These are phyloP conservation scores for Coreoperca whiteheadi DNA, from an alignment of 2,113 vertebrate genomes.

Conservation along the genomic window DNA sequence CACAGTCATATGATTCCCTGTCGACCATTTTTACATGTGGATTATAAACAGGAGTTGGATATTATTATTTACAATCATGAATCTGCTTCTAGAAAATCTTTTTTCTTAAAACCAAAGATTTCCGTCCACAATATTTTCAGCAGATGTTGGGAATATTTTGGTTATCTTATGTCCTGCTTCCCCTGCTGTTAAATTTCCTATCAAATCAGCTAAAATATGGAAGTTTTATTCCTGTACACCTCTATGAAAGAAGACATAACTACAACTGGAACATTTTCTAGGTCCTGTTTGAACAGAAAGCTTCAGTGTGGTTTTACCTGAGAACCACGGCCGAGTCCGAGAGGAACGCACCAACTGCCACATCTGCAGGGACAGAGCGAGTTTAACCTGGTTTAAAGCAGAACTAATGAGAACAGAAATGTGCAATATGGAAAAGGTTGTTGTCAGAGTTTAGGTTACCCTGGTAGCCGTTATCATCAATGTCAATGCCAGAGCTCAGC, in stretches of 20 bases:
- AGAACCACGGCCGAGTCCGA: slow-evolving; percentile 92
- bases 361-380: slow-evolving; percentile 83
- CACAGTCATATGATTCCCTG: background rate
- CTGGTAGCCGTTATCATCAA: slow-evolving; percentile 76
- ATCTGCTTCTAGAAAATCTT: background rate
- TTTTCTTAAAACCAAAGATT: background rate
- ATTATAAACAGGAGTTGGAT: background rate
- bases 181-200: background rate
- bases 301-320: slow-evolving; percentile 83
- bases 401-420: background rate
- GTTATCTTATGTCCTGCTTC: background rate
- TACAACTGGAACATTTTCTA: background rate
- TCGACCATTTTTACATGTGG: background rate
- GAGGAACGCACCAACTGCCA: slow-evolving; percentile 94
- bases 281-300: background rate
- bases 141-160: background rate
- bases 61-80: slow-evolving; percentile 6
- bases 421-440: background rate
- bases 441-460: slow-evolving; percentile 49
- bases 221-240: background rate
- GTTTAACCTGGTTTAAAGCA: background rate
- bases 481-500: slow-evolving; percentile 75
- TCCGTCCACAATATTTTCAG: background rate
- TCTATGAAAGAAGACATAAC: background rate
- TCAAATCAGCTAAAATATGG: background rate